A percentile compares a stretch with the other conserved stretches of the same genome.
Evolutionary conservation across 2,888 invertebrate genomes (phyloP).

Genomic region (Sinotaia quadrata): DNA sequence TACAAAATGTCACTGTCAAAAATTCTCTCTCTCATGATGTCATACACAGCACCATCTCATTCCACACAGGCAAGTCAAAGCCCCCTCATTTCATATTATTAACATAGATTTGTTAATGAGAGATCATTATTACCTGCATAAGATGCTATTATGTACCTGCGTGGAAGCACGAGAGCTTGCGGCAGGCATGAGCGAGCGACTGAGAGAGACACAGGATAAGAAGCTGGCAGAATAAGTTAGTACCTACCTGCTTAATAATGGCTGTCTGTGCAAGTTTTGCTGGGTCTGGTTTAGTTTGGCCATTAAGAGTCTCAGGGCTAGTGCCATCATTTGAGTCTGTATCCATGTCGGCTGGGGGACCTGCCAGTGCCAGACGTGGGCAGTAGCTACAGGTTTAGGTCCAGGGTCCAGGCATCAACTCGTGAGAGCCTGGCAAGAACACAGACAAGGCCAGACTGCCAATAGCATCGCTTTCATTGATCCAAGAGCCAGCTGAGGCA

Average conservation of each 20-base stretch:
- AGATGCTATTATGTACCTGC: slow-evolving; percentile 41
- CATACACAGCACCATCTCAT: too few species aligned
- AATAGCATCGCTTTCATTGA: slow-evolving; percentile 34
- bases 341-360: slow-evolving; percentile 54
- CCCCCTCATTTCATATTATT: slow-evolving; percentile 56
- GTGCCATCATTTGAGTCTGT: slow-evolving; percentile 66
- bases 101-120: slow-evolving; percentile 67
- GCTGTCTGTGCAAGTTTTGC: slow-evolving; percentile 70
- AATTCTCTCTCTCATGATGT: too few species aligned
- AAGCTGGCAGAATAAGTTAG: background rate
- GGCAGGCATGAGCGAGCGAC: slow-evolving; percentile 13
- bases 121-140: slow-evolving; percentile 50
- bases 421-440: slow-evolving; percentile 32
- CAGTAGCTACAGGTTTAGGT: slow-evolving; percentile 26
- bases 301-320: slow-evolving; percentile 61
- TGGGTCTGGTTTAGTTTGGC: slow-evolving; percentile 68
- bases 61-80: slow-evolving; percentile 5
- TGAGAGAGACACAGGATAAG: slow-evolving; percentile 8
- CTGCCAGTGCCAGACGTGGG: slow-evolving; percentile 14
- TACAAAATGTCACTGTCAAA: too few species aligned
- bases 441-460: slow-evolving; percentile 34
- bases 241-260: slow-evolving; percentile 70
- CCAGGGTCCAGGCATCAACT: slow-evolving; percentile 34
- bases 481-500: slow-evolving; percentile 1
- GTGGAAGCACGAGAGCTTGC: slow-evolving; percentile 9